phyloP scores from a whole-genome alignment of 2,113 vertebrate genomes.

The Psittacula cyanocephala region DNA sequence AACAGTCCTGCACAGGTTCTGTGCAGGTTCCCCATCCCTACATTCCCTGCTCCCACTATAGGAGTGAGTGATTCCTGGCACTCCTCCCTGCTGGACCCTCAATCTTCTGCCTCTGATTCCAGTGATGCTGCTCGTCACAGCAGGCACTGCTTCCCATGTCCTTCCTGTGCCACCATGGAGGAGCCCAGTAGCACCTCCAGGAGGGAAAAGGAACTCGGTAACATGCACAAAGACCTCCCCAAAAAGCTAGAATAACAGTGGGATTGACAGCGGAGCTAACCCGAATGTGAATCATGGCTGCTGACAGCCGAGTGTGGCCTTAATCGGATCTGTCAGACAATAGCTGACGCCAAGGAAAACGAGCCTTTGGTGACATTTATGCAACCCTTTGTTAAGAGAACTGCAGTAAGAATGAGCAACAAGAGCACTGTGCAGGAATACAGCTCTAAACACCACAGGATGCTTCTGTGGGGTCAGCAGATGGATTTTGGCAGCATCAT shows the following conservation, averaged over 20 bases:
- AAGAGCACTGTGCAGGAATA: not conserved
- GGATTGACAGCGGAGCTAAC: not conserved
- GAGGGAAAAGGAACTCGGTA: not conserved
- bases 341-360: not conserved
- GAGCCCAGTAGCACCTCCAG: not conserved
- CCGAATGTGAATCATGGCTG: not conserved
- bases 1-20: not conserved
- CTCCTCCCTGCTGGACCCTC: accelerated
- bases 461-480: not conserved
- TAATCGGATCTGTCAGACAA: constrained; percentile 29
- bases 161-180: not conserved
- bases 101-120: not conserved
- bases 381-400: not conserved
- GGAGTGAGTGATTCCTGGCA: accelerated
- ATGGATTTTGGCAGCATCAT: not conserved
- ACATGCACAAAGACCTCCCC: not conserved
- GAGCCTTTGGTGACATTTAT: not conserved
- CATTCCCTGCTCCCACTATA: not conserved
- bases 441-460: not conserved
- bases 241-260: not conserved
- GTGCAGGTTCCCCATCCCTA: not conserved
- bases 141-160: not conserved
- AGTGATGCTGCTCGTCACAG: not conserved
- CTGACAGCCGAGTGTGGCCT: not conserved
- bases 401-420: accelerated